Base-by-base conservation (phyloP, 2,797 vertebrate genomes). In the Tamandua tetradactyla region DNA sequence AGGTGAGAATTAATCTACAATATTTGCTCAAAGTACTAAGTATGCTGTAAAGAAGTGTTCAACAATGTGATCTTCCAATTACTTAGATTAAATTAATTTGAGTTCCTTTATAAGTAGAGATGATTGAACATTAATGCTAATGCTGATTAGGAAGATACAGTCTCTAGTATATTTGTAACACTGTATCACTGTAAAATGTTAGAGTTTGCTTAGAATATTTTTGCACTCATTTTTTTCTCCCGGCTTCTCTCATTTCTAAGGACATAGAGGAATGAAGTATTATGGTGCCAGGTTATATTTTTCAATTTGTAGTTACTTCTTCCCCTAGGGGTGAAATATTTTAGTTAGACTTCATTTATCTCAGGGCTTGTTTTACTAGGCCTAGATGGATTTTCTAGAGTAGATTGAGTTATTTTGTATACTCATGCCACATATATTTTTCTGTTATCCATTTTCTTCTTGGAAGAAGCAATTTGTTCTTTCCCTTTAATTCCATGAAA, bases 341-440 rank as follows among this genome's bases (percentile, higher is more conserved):
- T 91, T 32, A 75, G 40, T 95, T 85, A 57, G 52, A 76, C 22
- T 64, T 86, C 9, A 83, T 89, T 92, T 79, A 30, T 87, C 83
- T 89, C 32, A 61, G 59, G 14, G 52, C 32, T 92, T 74, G 15
- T 85, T 96, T 96, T 66, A 47, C 37, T 20, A 88, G 12, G 30
- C n/a, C 11, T 81, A 80, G 47, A 44, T n/a, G 90, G 4, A 83
- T 87, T 91, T 91, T 88, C 52, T 80, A 40, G 52, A 87, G 37
- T 81, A 78, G 55, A 75, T 12, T 84, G 66, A 68, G 37, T 83
- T 81, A 57, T 57, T 76, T 94, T 95, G 93, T 49, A 82, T 37
- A 81, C 1, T 72, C 32, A 40, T 68, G 17, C 62, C 49, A 72
- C 25, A 81, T 57, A 78, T 23, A 14, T 79, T 79, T 89, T 91